Conservation (phyloP, 1,140 invertebrate species). For the Venturia canescens region DNA sequence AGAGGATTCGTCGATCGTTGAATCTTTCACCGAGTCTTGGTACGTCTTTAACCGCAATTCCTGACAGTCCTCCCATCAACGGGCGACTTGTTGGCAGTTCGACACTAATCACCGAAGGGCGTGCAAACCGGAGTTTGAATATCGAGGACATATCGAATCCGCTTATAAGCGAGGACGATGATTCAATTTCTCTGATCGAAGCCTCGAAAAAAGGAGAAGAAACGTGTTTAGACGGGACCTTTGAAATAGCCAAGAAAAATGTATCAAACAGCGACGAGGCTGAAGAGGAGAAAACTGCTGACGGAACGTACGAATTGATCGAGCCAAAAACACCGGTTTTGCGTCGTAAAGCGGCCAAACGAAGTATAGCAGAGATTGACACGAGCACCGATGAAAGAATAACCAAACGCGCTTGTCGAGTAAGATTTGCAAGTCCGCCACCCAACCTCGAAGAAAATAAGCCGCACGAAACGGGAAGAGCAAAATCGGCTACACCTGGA, state of each 20-base stretch:
- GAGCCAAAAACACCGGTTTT: constrained; percentile 48
- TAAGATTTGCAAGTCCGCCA: constrained; percentile 57
- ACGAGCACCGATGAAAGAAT: constrained; percentile 35
- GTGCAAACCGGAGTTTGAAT: neutral
- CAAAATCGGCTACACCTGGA: constrained; percentile 52
- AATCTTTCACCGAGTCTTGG: constrained; percentile 47
- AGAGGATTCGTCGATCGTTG: constrained; percentile 43
- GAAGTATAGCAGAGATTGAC: constrained; percentile 43
- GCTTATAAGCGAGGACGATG: constrained; percentile 52
- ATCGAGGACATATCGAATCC: constrained; percentile 59
- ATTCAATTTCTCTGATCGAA: constrained; percentile 48
- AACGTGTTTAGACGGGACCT: constrained; percentile 25
- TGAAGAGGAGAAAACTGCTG: constrained; percentile 16
- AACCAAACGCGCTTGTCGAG: constrained; percentile 56
- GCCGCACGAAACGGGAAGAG: neutral
- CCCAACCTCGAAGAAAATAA: neutral
- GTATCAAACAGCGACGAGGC: neutral
- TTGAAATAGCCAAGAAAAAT: constrained; percentile 25
- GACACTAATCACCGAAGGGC: constrained; percentile 26
- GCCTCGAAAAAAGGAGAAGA: constrained; percentile 48
- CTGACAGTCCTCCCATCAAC: constrained; percentile 43
- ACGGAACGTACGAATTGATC: constrained; percentile 54
- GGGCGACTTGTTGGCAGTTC: constrained; percentile 42
- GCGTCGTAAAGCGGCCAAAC: constrained; percentile 17
- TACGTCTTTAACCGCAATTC: neutral